Evolutionary conservation across 2,113 vertebrate genomes (phyloP), one percentile per base, ranked within the genome.

Genomic region (Cavia aperea): DNA sequence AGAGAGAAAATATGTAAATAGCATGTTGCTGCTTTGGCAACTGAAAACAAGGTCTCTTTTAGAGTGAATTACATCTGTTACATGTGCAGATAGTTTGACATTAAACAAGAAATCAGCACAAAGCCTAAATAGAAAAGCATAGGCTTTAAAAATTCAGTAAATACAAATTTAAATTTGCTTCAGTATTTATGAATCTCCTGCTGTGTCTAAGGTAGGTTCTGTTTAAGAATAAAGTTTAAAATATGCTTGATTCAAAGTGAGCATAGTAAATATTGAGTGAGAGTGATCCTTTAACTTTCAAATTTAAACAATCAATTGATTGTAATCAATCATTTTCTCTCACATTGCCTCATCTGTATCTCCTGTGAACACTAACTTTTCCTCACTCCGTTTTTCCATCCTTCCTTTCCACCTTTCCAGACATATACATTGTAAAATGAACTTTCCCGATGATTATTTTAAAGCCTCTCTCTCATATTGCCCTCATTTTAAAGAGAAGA

Each of bases 1-100:
- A 33, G 79, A 92, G 46, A 81, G n/a, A 31, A 92, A 73, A 81
- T 86, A 81, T 65, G 73, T 79, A 86, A 72, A 94, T 79, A 73
- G 33, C 12, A 73, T 68, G 75, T 85, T 89, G n/a, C 39, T 31
- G 79, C 24, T 70, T 72, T 56, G 33, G 72, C 58, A 83, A 79
- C 56, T 60, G 73, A 84, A 79, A 89, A 56, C 46, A 36, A 77
- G 83, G 51, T 46, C 31, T 26, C 70, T 33, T 65, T 92, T 63
- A 49, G 77, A 78, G 23, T 84, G 81, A 93, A 87, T 83, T 66
- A 88, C 36, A 75, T 39, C 51, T 86, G 46, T 58, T 85, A 73
- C 79, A 18, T 72, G 31, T 86, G 36, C 65, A 58, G 49, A 86
- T 13, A 70, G 8, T 78, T 88, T 86, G 29, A 86, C 85, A 81